Conservation (phyloP, 2,113 vertebrate species). For the Ameiurus melas region DNA sequence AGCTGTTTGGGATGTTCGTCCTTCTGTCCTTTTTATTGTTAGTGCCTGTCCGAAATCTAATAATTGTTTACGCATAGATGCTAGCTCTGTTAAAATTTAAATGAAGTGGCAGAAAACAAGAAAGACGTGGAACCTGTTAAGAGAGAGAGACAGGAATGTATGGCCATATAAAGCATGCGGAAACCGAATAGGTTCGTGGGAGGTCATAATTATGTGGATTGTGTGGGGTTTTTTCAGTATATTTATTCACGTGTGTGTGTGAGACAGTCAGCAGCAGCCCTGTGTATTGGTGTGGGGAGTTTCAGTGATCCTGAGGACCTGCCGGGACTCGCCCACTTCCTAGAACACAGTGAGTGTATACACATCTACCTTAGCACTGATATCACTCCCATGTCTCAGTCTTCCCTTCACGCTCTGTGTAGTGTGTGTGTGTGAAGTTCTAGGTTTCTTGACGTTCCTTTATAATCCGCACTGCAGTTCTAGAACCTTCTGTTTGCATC, state of each 20-base stretch:
- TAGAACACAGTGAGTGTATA: slow-evolving; percentile 48
- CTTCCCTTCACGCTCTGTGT: neutral
- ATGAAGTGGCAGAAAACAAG: neutral
- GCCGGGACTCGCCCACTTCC: slow-evolving; percentile 47
- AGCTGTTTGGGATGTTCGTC: too few species aligned
- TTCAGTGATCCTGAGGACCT: slow-evolving; percentile 47
- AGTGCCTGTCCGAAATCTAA: too few species aligned
- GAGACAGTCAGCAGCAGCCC: slow-evolving; percentile 38
- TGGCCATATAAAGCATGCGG: neutral
- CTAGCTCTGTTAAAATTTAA: neutral
- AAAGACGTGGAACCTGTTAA: neutral
- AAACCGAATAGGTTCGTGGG: neutral
- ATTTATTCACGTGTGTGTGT: neutral
- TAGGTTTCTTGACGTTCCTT: too few species aligned
- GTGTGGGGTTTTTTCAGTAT: neutral
- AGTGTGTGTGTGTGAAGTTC: neutral
- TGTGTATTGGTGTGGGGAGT: slow-evolving; percentile 44
- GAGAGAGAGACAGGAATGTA: neutral
- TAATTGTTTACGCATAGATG: neutral
- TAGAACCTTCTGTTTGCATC: neutral
- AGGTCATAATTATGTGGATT: neutral
- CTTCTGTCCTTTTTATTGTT: too few species aligned
- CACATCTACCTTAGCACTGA: neutral
- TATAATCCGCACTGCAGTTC: neutral
- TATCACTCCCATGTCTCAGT: neutral